A percentile compares a stretch with the other conserved stretches of the same genome.
Evolutionary conservation across 2,797 vertebrate genomes (phyloP).

Genomic region (Lithobates pipiens): DNA sequence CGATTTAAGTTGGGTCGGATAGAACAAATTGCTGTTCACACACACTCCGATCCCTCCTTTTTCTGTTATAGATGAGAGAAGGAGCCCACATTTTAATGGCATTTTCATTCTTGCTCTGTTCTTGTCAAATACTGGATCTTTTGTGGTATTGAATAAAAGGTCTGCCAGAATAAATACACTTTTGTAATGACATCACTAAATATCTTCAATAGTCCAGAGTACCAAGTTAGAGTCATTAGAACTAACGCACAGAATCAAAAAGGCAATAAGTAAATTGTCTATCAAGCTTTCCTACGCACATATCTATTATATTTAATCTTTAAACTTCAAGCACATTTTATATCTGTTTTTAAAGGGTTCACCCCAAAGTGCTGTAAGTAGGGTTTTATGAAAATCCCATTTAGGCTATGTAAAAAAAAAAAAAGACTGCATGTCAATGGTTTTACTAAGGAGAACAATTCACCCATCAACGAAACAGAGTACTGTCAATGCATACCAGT

Average conservation of each 20-base stretch:
- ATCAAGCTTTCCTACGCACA: not conserved
- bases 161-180: no score
- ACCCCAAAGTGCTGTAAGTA: not conserved
- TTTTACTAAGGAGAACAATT: slow-evolving; percentile 14
- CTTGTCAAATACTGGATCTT: no score
- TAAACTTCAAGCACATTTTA: slow-evolving; percentile 1
- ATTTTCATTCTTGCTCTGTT: no score
- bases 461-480: not conserved
- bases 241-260: not conserved
- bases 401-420: slow-evolving; percentile 1
- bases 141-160: no score
- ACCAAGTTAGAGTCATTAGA: no score
- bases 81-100: no score
- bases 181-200: no score
- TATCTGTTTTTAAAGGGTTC: not conserved
- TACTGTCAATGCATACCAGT: not conserved
- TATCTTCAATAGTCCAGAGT: no score
- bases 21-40: no score
- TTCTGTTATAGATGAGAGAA: no score
- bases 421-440: not conserved
- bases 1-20: no score
- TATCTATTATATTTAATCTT: slow-evolving; percentile 4
- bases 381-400: not conserved
- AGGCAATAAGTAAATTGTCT: slow-evolving; percentile 5
- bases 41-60: no score